These are phyloP conservation scores for Budorcas taxicolor DNA, from an alignment of 2,113 vertebrate species.

Conservation along the genomic window DNA sequence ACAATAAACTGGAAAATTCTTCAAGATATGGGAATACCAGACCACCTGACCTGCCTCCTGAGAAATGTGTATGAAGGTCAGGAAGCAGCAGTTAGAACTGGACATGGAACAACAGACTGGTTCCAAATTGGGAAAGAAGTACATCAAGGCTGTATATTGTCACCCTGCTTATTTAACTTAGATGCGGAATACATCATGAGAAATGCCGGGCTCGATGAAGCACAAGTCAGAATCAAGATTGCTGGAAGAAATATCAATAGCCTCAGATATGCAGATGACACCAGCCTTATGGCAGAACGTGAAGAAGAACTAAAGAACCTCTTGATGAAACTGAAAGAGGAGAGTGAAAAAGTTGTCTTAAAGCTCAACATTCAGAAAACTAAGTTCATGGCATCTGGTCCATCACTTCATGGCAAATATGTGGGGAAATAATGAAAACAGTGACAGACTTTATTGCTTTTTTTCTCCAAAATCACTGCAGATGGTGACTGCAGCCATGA, in stretches of 20 bases:
- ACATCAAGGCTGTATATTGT: no score
- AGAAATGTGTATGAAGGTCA: no score
- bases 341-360: not conserved
- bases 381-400: not conserved
- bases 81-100: no score
- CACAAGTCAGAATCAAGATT: not conserved
- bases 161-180: not conserved
- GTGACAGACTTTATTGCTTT: not conserved
- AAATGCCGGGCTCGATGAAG: not conserved
- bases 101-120: no score
- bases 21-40: no score
- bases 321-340: not conserved
- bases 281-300: not conserved
- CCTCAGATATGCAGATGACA: not conserved
- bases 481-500: not conserved
- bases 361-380: not conserved
- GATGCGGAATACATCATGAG: not conserved
- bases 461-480: not conserved
- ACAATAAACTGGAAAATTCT: not conserved
- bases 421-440: not conserved
- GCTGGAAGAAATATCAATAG: not conserved
- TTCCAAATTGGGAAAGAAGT: no score
- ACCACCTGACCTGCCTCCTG: no score
- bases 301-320: not conserved
- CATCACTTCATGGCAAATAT: not conserved